Percentiles rank a stretch among this genome's conserved stretches.
Conservation (phyloP, 2,888 invertebrate species). For the Zygothrica quintamaculata region DNA sequence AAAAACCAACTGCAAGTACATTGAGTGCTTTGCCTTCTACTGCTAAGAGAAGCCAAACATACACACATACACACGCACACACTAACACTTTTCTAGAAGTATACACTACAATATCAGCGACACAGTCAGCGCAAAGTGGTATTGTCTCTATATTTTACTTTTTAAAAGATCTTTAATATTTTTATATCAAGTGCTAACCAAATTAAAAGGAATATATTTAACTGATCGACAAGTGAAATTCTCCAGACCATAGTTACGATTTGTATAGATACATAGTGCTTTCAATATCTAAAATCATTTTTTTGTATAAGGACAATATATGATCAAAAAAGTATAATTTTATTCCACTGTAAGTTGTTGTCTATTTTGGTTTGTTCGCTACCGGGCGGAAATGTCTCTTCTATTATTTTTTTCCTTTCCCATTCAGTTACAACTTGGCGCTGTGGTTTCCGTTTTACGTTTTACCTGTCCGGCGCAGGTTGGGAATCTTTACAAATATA, state of each 20-base stretch:
- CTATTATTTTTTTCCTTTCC: slow-evolving; percentile 38
- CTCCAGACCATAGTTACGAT: too few species aligned
- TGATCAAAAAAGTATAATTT: neutral
- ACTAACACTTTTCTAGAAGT: slow-evolving; percentile 12
- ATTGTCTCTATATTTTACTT: neutral
- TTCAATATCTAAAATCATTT: neutral
- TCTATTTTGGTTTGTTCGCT: slow-evolving; percentile 75
- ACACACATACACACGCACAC: slow-evolving; percentile 26
- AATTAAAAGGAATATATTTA: too few species aligned
- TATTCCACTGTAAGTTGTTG: slow-evolving; percentile 51
- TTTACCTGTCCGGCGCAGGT: slow-evolving; percentile 50
- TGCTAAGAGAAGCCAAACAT: slow-evolving; percentile 69
- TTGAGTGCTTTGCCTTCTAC: slow-evolving; percentile 64
- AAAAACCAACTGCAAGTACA: slow-evolving; percentile 63
- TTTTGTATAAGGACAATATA: neutral
- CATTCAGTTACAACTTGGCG: slow-evolving; percentile 51
- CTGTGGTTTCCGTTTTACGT: slow-evolving; percentile 44
- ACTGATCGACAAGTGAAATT: too few species aligned
- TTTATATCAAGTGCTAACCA: too few species aligned
- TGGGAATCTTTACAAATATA: slow-evolving; percentile 52
- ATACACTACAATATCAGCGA: slow-evolving; percentile 34
- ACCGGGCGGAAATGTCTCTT: slow-evolving; percentile 73
- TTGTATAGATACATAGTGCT: too few species aligned
- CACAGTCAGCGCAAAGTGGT: slow-evolving; percentile 41
- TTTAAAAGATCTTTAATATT: too few species aligned